Evolutionary conservation across 1,140 invertebrate genomes (phyloP).

Genomic region (Brachionus plicatilis): DNA sequence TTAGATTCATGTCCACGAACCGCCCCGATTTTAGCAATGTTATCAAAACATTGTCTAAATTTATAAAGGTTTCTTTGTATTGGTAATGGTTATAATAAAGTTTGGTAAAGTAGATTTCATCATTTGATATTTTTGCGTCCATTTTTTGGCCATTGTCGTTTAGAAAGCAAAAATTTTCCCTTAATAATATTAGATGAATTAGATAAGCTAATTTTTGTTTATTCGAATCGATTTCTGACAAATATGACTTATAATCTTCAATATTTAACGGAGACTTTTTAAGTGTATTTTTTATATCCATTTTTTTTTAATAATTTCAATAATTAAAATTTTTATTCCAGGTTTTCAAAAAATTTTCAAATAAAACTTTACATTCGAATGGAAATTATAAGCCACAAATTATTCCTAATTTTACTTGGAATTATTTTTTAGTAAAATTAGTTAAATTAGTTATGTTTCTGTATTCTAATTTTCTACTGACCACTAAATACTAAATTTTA

Average conservation of each 20-base stretch:
- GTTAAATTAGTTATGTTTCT: too few relatives aligned
- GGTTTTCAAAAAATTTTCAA: too few relatives aligned
- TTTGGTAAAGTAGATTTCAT: constrained; percentile 26
- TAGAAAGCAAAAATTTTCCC: neutral
- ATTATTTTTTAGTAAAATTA: too few relatives aligned
- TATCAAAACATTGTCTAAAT: neutral
- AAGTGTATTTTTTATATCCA: neutral
- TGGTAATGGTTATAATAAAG: neutral
- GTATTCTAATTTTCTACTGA: too few relatives aligned
- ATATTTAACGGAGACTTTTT: neutral
- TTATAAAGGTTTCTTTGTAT: neutral
- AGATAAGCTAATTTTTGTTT: neutral
- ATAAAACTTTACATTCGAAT: too few relatives aligned
- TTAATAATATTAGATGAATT: neutral
- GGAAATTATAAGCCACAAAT: too few relatives aligned
- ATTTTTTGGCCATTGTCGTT: neutral
- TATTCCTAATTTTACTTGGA: too few relatives aligned
- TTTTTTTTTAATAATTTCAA: neutral
- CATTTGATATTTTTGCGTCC: neutral
- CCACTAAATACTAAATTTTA: too few relatives aligned
- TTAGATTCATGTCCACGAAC: neutral
- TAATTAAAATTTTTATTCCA: too few relatives aligned
- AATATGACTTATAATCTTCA: neutral
- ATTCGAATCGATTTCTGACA: neutral
- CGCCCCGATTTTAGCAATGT: neutral